These are phyloP conservation scores for Philotrypesis tridentata DNA, from an alignment of 1,140 invertebrate species.

Conservation along the genomic window DNA sequence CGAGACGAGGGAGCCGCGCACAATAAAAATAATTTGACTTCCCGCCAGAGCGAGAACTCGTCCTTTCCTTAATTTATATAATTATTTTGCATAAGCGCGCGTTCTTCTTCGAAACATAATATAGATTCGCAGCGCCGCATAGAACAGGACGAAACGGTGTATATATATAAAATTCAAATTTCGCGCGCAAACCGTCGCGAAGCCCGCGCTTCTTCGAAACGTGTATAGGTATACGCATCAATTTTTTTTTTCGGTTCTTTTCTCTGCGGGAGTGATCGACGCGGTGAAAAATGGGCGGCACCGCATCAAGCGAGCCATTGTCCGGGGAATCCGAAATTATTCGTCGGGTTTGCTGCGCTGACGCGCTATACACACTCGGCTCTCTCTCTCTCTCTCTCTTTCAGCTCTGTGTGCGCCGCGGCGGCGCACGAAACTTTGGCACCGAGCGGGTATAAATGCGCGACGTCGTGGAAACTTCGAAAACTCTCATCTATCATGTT, in stretches of 20 bases:
- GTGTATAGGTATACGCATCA: too few relatives aligned
- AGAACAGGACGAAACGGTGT: too few relatives aligned
- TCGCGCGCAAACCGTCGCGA: too few relatives aligned
- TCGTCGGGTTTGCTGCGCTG: slow-evolving; percentile 51
- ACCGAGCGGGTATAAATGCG: slow-evolving; percentile 51
- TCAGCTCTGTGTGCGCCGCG: not conserved
- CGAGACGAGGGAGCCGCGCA: too few relatives aligned
- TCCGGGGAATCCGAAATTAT: slow-evolving; percentile 60
- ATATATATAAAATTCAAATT: too few relatives aligned
- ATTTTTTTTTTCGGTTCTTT: too few relatives aligned
- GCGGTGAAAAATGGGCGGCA: not conserved
- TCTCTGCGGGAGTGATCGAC: too few relatives aligned
- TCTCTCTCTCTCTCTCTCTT: too few relatives aligned
- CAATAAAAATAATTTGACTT: too few relatives aligned
- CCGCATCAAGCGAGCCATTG: slow-evolving; percentile 51
- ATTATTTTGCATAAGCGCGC: not conserved
- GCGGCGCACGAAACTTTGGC: slow-evolving; percentile 58
- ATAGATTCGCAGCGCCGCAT: too few relatives aligned
- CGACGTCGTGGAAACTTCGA: slow-evolving; percentile 64
- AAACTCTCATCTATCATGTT: slow-evolving; percentile 70
- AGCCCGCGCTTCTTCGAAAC: too few relatives aligned
- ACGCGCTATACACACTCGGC: slow-evolving; percentile 38
- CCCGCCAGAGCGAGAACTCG: not conserved
- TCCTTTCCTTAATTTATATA: not conserved
- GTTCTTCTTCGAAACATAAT: too few relatives aligned